phyloP scores from a whole-genome alignment of 2,888 invertebrate species.

The Sarcophaga subvicina region DNA sequence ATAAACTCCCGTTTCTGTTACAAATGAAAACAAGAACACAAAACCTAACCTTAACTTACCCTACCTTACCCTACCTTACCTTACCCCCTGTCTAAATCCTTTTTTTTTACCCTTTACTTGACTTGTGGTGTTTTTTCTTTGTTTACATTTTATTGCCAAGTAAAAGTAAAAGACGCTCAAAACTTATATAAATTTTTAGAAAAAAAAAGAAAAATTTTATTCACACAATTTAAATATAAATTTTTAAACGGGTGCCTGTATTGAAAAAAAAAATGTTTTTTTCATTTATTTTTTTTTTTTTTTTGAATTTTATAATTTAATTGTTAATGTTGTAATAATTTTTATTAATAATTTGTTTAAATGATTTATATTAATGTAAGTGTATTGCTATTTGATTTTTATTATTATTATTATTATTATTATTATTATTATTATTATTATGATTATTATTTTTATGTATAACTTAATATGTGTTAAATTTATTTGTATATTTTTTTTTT shows the following conservation, averaged over 20 bases:
- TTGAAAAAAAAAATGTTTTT: neutral
- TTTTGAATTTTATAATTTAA: conserved; percentile 7
- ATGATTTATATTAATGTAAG: conserved; percentile 40
- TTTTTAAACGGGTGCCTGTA: conserved; percentile 49
- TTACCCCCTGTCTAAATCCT: conserved; percentile 1
- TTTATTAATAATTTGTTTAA: conserved; percentile 41
- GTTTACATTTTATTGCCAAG: neutral
- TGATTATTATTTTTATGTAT: conserved; percentile 2
- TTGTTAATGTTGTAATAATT: conserved; percentile 43
- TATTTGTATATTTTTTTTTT: conserved; percentile 38
- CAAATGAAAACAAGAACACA: conserved; percentile 52
- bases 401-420: neutral
- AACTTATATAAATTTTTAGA: no score
- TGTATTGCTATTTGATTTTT: conserved; percentile 38
- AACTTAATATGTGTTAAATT: conserved; percentile 28
- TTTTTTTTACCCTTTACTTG: neutral
- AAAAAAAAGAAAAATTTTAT: neutral
- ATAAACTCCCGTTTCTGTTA: conserved; percentile 11
- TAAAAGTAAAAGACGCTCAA: neutral
- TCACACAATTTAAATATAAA: neutral
- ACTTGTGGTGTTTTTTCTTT: conserved; percentile 16
- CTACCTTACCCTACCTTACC: conserved; percentile 17
- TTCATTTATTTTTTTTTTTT: neutral
- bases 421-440: conserved; percentile 1
- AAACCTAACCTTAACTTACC: conserved; percentile 27